Evolutionary conservation across 2,113 vertebrate species (phyloP), one percentile per base, ranked within the genome.

Genomic region (Chloroceryle aenea): DNA sequence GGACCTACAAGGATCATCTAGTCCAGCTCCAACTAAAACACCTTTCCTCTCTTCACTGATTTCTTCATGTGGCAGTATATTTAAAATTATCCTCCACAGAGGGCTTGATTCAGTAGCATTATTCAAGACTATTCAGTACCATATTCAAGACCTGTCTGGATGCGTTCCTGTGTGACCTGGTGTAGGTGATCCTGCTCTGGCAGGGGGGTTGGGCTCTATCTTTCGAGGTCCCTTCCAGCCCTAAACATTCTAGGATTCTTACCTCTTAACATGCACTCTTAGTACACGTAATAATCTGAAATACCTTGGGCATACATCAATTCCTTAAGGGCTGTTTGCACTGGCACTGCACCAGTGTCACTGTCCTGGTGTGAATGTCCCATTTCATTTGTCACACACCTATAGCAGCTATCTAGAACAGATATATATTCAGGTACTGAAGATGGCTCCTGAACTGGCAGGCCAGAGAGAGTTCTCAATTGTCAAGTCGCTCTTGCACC

Each of bases 311-410:
- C 14, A 42, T 4, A 7, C 8, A n/a, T 26, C 6, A 21, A 12
- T 15, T 58, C 18, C 47, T 66, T 17, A 29, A 52, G 10, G 25
- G 11, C 36, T 77, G 47, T 36, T 40, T 66, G 20, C 14, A 1
- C 7, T 29, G 8, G 7, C 12, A 61, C 6, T 11, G 14, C 56
- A 10, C 17, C 36, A 22, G 10, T 3, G 4, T 25, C 21, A 5
- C 3, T 63, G 27, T 47, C 6, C 18, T 40, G 22, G 6, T 11
- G 15, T 43, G n/a, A 58, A 0, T 1, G 9, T 29, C n/a, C 40
- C 12, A 11, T 6, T n/a, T 10, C 11, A 16, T 40, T 66, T 58
- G 7, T n/a, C 43, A 64, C 22, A 19, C 47, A 12, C 4, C 15
- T 32, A 6, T 5, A 48, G 25, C 6, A 5, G 2, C 6, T 67